These are phyloP conservation scores for Epinotia bilunana DNA, from an alignment of 2,888 invertebrate species.

Conservation along the genomic window DNA sequence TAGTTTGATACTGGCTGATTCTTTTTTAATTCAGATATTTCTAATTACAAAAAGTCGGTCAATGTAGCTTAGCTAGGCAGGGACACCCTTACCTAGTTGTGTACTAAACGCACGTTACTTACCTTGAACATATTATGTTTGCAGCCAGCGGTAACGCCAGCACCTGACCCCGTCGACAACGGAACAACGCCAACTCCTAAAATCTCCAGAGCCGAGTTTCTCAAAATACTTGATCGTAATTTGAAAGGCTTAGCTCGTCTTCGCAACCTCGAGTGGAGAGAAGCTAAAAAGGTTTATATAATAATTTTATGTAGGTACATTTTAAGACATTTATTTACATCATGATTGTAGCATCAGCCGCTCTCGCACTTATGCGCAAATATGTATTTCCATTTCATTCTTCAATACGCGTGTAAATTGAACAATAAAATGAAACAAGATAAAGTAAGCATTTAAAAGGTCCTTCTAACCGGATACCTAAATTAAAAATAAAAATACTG, in stretches of 20 bases:
- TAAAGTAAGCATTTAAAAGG: background rate
- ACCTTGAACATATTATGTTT: background rate
- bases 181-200: slow-evolving; percentile 74
- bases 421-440: no score
- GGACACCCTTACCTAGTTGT: no score
- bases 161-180: slow-evolving; percentile 58
- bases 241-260: slow-evolving; percentile 77
- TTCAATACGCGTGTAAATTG: no score
- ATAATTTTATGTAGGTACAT: slow-evolving; percentile 28
- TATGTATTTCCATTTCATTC: no score
- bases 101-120: background rate
- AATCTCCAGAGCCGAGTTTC: slow-evolving; percentile 74
- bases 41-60: no score
- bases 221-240: slow-evolving; percentile 77
- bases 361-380: no score
- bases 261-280: slow-evolving; percentile 77
- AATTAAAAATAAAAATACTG: background rate
- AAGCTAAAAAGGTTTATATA: slow-evolving; percentile 72
- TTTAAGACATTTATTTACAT: slow-evolving; percentile 5
- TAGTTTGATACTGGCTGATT: no score
- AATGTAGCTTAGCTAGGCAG: no score
- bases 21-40: no score
- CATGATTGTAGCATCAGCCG: background rate
- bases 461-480: background rate
- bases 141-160: slow-evolving; percentile 54